Evolutionary conservation across 92 coral and sea anemone genomes (phyloP), one percentile per base, ranked within the genome.

Genomic region (Phenganax subtilis): DNA sequence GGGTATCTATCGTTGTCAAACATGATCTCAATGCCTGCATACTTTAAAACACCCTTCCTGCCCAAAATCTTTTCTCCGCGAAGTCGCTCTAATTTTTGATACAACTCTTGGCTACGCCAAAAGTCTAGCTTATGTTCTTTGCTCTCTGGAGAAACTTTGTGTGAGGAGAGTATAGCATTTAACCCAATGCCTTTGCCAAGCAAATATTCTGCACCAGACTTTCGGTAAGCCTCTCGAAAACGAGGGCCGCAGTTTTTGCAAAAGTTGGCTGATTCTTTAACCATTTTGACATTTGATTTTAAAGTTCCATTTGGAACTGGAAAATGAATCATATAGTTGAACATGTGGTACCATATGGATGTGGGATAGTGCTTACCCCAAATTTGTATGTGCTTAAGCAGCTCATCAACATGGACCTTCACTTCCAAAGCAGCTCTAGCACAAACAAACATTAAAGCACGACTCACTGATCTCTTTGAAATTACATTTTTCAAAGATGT

Each of bases 281-380:
- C 86, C 12, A 72, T 57, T 7, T 63, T 29, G 16, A 80, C 72
- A 54, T 77, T 83, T 1, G 89, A 60, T 55, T 82, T 88, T 16
- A 89, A 79, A 64, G 87, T 77, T 61, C 87, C 85, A 71, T 85
- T 86, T 47, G 91, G 89, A 65, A 67, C 64, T 8, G 91, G 91
- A 20, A 88, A 88, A 69, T 88, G 91, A 29, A 86, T 65, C 91
- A 89, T 89, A 80, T 89, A 89, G 57, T 80, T 75, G 59, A 83
- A 89, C 72, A 89, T 72, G 69, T 89, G 85, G 28, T 87, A 89
- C 91, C 91, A 89, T 27, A 80, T 85, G 0, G 91, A 89, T 27
- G 44, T 75, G 17, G 85, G 87, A 47, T 14, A 72, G 57, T 55
- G 84, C 11, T 52, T 60, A 12, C 60, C 71, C 91, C 91, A 89